A percentile compares a stretch with the other conserved stretches of the same genome.
phyloP scores from a whole-genome alignment of 2,888 invertebrate genomes.

The Athripsodes cinereus region DNA sequence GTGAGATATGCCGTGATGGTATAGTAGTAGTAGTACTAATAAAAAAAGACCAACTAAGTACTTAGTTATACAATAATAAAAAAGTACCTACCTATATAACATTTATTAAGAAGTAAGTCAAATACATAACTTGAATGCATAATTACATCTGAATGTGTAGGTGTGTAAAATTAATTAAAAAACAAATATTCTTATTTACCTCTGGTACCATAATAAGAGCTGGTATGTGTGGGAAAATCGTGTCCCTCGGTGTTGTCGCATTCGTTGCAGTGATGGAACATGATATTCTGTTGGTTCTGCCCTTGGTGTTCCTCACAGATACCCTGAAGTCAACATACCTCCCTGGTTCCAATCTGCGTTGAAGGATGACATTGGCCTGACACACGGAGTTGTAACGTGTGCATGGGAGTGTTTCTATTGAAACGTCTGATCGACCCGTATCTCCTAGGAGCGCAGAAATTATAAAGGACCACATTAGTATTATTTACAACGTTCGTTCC shows the following conservation, averaged over 20 bases:
- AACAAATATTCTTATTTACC: conserved; percentile 41
- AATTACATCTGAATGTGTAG: too few species aligned
- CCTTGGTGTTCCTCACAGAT: conserved; percentile 68
- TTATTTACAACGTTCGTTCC: too few species aligned
- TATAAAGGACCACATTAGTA: neutral
- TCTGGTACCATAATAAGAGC: conserved; percentile 69
- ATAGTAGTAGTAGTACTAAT: too few species aligned
- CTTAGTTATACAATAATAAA: too few species aligned
- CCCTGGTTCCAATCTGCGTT: conserved; percentile 70
- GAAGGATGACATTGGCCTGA: conserved; percentile 80
- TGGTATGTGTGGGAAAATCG: conserved; percentile 77
- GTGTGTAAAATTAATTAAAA: too few species aligned
- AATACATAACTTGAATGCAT: too few species aligned
- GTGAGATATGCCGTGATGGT: too few species aligned
- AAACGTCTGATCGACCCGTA: conserved; percentile 69
- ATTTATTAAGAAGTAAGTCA: too few species aligned
- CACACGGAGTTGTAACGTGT: conserved; percentile 82
- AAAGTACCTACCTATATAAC: too few species aligned
- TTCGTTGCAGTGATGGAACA: conserved; percentile 81
- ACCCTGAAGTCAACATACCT: conserved; percentile 77
- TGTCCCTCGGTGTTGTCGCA: conserved; percentile 75
- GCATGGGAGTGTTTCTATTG: conserved; percentile 77
- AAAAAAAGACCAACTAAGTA: too few species aligned
- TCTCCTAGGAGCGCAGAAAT: conserved; percentile 40
- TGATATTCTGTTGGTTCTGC: conserved; percentile 65